These are phyloP conservation scores for Rousettus madagascariensis DNA, from an alignment of 2,797 vertebrate species.

Conservation along the genomic window DNA sequence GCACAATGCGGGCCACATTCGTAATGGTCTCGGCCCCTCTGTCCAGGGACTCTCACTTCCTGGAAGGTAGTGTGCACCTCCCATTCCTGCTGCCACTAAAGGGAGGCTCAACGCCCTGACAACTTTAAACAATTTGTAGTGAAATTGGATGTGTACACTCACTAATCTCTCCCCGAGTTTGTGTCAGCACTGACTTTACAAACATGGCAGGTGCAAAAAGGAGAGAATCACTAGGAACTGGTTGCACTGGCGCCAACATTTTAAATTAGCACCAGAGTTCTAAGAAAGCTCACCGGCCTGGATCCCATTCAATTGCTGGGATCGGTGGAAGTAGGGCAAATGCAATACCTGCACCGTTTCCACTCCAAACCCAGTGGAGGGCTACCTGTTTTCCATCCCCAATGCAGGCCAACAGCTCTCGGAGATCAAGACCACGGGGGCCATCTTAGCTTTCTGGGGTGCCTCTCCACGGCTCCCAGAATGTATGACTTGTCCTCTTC, in stretches of 20 bases:
- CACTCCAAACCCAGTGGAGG: too few species aligned
- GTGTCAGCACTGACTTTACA: background rate
- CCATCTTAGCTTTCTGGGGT: background rate
- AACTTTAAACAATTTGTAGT: too few species aligned
- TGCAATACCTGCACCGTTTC: fast-evolving
- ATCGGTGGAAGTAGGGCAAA: fast-evolving
- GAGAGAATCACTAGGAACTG: background rate
- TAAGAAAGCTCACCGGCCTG: too few species aligned
- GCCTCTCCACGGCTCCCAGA: background rate
- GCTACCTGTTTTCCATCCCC: background rate
- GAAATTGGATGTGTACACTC: background rate
- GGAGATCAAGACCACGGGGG: background rate
- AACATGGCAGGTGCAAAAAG: background rate
- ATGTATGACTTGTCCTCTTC: fast-evolving
- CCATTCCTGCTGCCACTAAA: background rate
- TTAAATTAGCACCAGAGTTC: background rate
- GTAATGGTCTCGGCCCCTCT: background rate
- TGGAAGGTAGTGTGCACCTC: background rate
- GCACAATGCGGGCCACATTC: background rate
- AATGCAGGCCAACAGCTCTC: background rate
- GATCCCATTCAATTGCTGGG: background rate
- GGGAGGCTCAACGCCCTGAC: background rate
- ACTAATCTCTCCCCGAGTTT: background rate
- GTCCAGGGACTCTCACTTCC: background rate
- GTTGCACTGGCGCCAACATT: fast-evolving